A percentile compares a stretch with the other conserved stretches of the same genome.
Evolutionary conservation across 2,797 vertebrate species (phyloP).

Genomic region (Trachurus trachurus): DNA sequence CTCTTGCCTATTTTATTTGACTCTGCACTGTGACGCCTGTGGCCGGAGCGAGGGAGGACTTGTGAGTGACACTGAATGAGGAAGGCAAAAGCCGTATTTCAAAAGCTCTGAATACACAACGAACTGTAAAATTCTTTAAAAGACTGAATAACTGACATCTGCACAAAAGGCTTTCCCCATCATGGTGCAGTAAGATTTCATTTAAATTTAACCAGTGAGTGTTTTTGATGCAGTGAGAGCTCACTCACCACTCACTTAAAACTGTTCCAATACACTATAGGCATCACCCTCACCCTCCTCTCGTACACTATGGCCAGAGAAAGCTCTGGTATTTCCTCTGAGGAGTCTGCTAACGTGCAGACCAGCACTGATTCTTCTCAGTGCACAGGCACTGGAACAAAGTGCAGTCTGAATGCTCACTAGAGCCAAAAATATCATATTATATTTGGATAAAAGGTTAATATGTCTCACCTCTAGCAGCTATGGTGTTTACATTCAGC

Average conservation of each 20-base stretch:
- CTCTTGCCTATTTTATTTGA: slow-evolving; percentile 13
- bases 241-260: background rate
- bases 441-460: slow-evolving; percentile 69
- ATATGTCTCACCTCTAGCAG: slow-evolving; percentile 67
- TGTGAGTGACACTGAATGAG: slow-evolving; percentile 2
- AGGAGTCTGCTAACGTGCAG: slow-evolving; percentile 77
- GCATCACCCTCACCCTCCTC: background rate
- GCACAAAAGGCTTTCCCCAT: background rate
- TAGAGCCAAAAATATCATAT: slow-evolving; percentile 76
- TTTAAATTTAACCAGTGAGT: background rate
- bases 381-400: slow-evolving; percentile 54
- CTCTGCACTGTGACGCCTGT: background rate
- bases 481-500: slow-evolving; percentile 66
- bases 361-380: slow-evolving; percentile 67
- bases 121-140: background rate
- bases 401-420: slow-evolving; percentile 44
- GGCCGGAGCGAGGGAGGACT: background rate
- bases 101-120: background rate
- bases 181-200: background rate
- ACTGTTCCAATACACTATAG: background rate
- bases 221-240: background rate
- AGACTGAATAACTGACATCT: background rate
- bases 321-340: slow-evolving; percentile 82
- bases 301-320: slow-evolving; percentile 65
- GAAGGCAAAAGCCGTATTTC: slow-evolving; percentile 4